These are phyloP conservation scores for Limenitis camilla DNA, from an alignment of 2,888 invertebrate species.

Conservation along the genomic window DNA sequence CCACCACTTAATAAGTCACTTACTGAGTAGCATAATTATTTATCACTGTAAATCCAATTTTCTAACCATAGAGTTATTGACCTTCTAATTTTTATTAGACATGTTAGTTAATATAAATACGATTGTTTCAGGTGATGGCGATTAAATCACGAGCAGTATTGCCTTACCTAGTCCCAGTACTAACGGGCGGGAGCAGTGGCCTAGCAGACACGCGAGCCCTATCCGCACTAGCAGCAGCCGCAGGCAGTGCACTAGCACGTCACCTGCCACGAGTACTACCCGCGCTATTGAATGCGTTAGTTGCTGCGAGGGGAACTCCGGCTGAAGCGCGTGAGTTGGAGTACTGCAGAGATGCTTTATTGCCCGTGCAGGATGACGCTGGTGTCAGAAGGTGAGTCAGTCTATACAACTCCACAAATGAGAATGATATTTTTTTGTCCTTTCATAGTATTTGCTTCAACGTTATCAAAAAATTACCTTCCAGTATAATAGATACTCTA, in stretches of 20 bases:
- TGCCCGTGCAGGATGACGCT: conserved; percentile 91
- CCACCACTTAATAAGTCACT: no score
- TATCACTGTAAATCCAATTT: no score
- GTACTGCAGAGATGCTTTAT: conserved; percentile 93
- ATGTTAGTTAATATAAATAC: no score
- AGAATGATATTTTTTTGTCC: not conserved
- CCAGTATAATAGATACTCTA: conserved; percentile 87
- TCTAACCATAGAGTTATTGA: no score
- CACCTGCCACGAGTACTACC: conserved; percentile 94
- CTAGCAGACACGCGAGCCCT: conserved; percentile 92
- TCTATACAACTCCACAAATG: conserved; percentile 34
- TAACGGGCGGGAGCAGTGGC: conserved; percentile 75
- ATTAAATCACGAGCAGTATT: conserved; percentile 96
- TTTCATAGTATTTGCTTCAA: no score
- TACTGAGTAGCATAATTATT: no score
- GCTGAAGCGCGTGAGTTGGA: conserved; percentile 85
- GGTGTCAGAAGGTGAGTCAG: conserved; percentile 88
- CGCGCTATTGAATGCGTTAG: conserved; percentile 86
- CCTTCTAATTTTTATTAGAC: no score
- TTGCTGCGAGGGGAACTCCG: conserved; percentile 78
- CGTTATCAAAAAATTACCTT: not conserved
- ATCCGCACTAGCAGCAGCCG: conserved; percentile 94
- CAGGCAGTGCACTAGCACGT: conserved; percentile 92
- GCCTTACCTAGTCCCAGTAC: conserved; percentile 95
- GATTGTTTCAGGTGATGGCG: conserved; percentile 93